Base-by-base conservation (phyloP, 2,113 vertebrate species). In the Emydura subglobosa region DNA sequence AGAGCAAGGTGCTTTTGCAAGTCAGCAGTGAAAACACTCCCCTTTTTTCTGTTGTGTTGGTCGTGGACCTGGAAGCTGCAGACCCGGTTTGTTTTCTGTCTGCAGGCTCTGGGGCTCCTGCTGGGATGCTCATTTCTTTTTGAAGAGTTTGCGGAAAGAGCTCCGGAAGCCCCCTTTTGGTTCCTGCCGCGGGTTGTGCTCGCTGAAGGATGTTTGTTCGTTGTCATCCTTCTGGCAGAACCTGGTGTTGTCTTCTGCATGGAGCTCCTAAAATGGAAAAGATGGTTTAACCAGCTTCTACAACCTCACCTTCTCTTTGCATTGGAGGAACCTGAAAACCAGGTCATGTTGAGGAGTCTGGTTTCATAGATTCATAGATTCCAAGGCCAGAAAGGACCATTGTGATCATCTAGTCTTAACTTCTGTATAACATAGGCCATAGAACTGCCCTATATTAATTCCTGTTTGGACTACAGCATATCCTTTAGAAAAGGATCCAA, bases 61-160 rank as follows among this genome's bases (percentile, higher is more conserved):
- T 72, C 68, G 79, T 44, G 22, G 24, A 78, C 11, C 42, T 78
- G 74, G 74, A 42, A 25, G 74, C 12, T 88, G 51, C 13, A 84
- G 89, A 79, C 29, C 72, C 65, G 92, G 95, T 87, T 93, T 17
- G 93, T 95, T 97, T 85, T 92, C 96, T 96, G 93, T 81, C 92
- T 96, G 87, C 96, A 96, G 93, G 91, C 95, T 83, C 3, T 3
- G 95, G 95, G 94, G 19, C 91, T 97, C 94, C 96, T 95, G 87
- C 87, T 93, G 90, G 94, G 83, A 97, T 98, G 98, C 98, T 99
- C 98, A 99, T 99, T 99, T 99, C 98, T 99, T 99, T 98, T 99
- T 99, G 98, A 99, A 99, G 97, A 99, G 99, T 95, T 99, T 99
- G 98, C 99, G 99, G 98, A 99, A 99, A 81, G 99, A 99, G 98